Evolutionary conservation across 2,888 invertebrate species (phyloP).

Genomic region (Anodontia alba): DNA sequence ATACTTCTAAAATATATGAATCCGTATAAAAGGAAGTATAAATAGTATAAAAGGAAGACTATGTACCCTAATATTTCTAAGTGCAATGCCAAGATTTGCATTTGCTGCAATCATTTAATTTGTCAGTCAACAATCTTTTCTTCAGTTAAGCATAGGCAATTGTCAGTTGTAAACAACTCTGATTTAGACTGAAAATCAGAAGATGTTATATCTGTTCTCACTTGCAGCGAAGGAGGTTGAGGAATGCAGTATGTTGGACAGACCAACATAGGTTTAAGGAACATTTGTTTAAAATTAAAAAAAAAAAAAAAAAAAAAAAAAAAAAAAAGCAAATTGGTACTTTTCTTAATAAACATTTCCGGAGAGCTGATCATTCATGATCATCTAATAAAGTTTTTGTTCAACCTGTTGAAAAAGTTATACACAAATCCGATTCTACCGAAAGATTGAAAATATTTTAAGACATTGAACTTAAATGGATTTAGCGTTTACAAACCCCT

Average conservation of each 20-base stretch:
- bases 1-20: too few relatives aligned
- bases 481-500: not conserved
- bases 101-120: not conserved
- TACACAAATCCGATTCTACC: not conserved
- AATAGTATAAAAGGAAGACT: not conserved
- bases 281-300: not conserved
- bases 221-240: not conserved
- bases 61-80: not conserved
- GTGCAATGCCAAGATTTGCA: not conserved
- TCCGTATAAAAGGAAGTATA: too few relatives aligned
- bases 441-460: not conserved
- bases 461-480: constrained; percentile 3
- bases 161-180: not conserved
- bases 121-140: not conserved
- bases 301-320: not conserved
- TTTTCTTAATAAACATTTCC: not conserved
- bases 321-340: not conserved
- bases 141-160: not conserved
- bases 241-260: not conserved
- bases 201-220: not conserved
- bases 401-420: not conserved
- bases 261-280: not conserved
- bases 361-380: not conserved
- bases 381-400: not conserved
- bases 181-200: not conserved